Evolutionary conservation across 2,888 invertebrate genomes (phyloP).

Genomic region (Augochlorella aurata): DNA sequence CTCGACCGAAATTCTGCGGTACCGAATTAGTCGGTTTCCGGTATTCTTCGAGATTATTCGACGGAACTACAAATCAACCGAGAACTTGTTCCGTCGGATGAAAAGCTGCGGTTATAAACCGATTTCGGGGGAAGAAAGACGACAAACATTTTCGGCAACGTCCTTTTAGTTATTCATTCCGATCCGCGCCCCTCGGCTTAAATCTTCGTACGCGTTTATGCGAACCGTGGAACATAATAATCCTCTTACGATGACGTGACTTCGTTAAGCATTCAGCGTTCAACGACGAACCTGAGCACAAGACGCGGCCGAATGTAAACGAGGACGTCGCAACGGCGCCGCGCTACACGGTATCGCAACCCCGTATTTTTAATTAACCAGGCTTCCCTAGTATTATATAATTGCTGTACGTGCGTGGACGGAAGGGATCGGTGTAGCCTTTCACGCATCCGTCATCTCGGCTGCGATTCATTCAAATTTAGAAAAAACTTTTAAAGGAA

Average conservation of each 20-base stretch:
- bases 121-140: background rate
- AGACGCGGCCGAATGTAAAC: constrained; percentile 38
- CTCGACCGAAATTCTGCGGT: background rate
- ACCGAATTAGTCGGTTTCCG: background rate
- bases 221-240: constrained; percentile 68
- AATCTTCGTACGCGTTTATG: constrained; percentile 37
- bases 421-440: too few relatives aligned
- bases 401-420: too few relatives aligned
- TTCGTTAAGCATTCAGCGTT: constrained; percentile 75
- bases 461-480: too few relatives aligned
- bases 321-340: constrained; percentile 4
- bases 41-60: background rate
- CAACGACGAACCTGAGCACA: constrained; percentile 59
- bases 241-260: constrained; percentile 73
- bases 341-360: background rate
- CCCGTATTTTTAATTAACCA: constrained; percentile 8
- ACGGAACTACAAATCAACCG: too few relatives aligned
- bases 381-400: background rate
- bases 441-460: too few relatives aligned
- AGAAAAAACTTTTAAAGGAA: too few relatives aligned
- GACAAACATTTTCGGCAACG: constrained; percentile 1
- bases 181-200: constrained; percentile 27
- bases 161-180: constrained; percentile 33
- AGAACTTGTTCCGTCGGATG: too few relatives aligned
- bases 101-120: background rate